Evolutionary conservation across 2,888 invertebrate genomes (phyloP), one percentile per base, ranked within the genome.

Genomic region (Oegoconia quadripuncta): DNA sequence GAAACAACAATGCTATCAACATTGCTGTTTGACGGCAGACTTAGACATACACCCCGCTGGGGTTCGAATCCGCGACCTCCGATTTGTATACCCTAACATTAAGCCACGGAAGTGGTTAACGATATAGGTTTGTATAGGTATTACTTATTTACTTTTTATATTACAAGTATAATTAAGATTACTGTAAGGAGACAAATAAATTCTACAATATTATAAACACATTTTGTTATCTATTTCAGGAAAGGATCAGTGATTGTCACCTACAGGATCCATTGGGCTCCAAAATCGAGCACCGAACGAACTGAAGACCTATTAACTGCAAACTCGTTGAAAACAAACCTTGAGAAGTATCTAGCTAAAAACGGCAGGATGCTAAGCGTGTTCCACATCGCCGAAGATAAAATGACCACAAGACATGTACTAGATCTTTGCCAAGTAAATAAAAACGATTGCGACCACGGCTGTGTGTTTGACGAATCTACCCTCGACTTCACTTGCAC

Each of bases 191-290:
- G n/a, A n/a, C n/a, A n/a, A n/a, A n/a, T n/a, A n/a, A n/a, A n/a
- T n/a, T n/a, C n/a, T n/a, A n/a, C n/a, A n/a, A n/a, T n/a, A n/a
- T n/a, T n/a, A n/a, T n/a, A n/a, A n/a, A n/a, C n/a, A n/a, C n/a
- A n/a, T n/a, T 25, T 25, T 25, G 5, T 22, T 17, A 22, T 32
- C 49, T 44, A 42, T 79, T 88, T 41, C 80, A 92, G 92, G 54
- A 84, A 90, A 37, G 93, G 92, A 44, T 92, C 92, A 41, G 83
- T 93, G 30, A 77, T 91, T 26, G 91, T 90, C 3, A 90, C 89
- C 44, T 92, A 91, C 70, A 83, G 92, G 55, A 81, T 93, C 20
- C 90, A 90, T 36, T 93, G 93, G 93, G 80, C 77, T 36, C 89
- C 90, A 40, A 90, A 89, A 58, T 60, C 79, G 18, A 59, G 66